A percentile compares a stretch with the other conserved stretches of the same genome.
These are phyloP conservation scores for Conistra vaccinii DNA, from an alignment of 2,888 invertebrate genomes.

Conservation along the genomic window DNA sequence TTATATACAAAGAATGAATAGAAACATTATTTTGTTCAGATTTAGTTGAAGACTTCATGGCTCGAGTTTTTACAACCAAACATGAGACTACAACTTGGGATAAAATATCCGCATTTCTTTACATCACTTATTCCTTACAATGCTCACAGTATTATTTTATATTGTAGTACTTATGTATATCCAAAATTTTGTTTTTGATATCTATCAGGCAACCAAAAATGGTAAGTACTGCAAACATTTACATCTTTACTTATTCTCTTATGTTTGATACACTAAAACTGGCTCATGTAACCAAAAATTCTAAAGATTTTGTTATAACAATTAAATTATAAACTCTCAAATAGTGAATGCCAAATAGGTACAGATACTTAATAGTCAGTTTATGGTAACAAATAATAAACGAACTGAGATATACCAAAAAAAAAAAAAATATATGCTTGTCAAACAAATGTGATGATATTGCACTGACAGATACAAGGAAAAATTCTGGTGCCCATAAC, in stretches of 20 bases:
- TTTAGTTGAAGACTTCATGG: conserved; percentile 35
- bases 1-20: conserved; percentile 52
- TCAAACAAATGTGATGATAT: conserved; percentile 43
- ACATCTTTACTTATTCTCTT: conserved; percentile 29
- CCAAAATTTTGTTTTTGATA: conserved; percentile 35
- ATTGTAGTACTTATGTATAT: conserved; percentile 17
- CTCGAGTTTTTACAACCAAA: conserved; percentile 51
- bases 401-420: conserved; percentile 20
- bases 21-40: conserved; percentile 55
- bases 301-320: conserved; percentile 15
- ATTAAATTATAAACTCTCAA: conserved; percentile 18
- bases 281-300: conserved; percentile 45
- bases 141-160: conserved; percentile 39
- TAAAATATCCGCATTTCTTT: conserved; percentile 41
- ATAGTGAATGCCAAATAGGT: conserved; percentile 27
- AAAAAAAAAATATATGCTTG: conserved; percentile 36
- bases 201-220: conserved; percentile 49
- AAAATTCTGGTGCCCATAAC: conserved; percentile 40
- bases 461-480: conserved; percentile 49
- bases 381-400: conserved; percentile 37
- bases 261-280: conserved; percentile 58
- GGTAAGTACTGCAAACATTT: conserved; percentile 24
- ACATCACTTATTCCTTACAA: conserved; percentile 38
- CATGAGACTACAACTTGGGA: conserved; percentile 26
- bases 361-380: conserved; percentile 21